Base-by-base conservation (phyloP, 2,797 vertebrate species). In the Alosa sapidissima region DNA sequence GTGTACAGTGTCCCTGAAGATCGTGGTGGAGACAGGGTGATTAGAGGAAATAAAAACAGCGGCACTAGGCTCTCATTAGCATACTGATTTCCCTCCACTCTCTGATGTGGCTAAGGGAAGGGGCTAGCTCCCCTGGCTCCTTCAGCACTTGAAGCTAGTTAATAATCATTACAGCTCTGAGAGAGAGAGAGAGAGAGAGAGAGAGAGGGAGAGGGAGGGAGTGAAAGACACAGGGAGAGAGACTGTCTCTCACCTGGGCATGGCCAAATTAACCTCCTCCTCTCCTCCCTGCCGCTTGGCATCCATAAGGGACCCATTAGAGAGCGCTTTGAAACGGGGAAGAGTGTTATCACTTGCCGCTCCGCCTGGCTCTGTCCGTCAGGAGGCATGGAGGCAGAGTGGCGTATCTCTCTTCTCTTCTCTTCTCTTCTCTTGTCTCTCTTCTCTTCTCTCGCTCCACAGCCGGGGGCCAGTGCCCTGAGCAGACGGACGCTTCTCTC, bases 31-130 rank as follows among this genome's bases (percentile, higher is more conserved):
- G 88, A 89, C 84, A 45, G 86, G 84, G 89, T 90, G 88, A 90
- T 90, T 90, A 90, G 87, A 89, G 89, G 88, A 90, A 90, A 90
- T 90, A 90, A 90, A 90, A 90, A 89, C 89, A 90, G 88, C 84
- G 82, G 84, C 89, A 55, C 87, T 85, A 86, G 89, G 85, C 86
- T 78, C 72, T 89, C 89, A 88, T 90, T 90, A 90, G 88, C 89
- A 90, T 90, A 90, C 89, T 90, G 89, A 90, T 90, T 90, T 90
- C 89, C 89, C 88, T 84, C 87, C 82, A 85, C 88, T 88, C 89
- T 89, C 88, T 82, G 85, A 86, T 85, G 89, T 83, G 86, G 72
- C 54, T 85, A 89, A 88, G 88, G 87, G 84, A 45, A 83, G 54
- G 83, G 85, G 82, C 55, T 81, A 65, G 85, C 82, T 90, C 89